Conservation (phyloP, 2,113 vertebrate species). For the Anolis carolinensis region DNA sequence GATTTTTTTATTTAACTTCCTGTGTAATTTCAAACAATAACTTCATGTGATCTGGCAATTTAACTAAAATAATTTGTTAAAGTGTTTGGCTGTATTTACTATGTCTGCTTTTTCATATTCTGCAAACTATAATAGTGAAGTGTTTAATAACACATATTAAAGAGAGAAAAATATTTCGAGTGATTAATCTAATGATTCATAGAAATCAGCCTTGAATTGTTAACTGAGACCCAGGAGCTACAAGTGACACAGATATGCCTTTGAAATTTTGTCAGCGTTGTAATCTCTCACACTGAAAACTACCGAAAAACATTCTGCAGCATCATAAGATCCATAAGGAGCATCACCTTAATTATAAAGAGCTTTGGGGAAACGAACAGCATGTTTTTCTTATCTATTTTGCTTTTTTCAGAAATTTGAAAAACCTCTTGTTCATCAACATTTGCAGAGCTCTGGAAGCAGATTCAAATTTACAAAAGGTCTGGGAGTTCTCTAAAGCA, state of each 20-base stretch:
- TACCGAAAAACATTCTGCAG: slow-evolving; percentile 57
- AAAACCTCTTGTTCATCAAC: slow-evolving; percentile 47
- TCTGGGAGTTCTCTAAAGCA: slow-evolving; percentile 32
- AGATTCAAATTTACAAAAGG: slow-evolving; percentile 51
- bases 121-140: slow-evolving; percentile 47
- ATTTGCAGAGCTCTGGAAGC: slow-evolving; percentile 37
- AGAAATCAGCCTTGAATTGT: slow-evolving; percentile 52
- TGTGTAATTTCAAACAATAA: neutral
- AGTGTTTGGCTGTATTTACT: neutral
- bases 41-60: neutral
- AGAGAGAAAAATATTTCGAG: neutral
- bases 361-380: slow-evolving; percentile 45
- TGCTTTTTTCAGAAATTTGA: neutral
- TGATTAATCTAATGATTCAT: slow-evolving; percentile 18
- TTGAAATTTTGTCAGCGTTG: slow-evolving; percentile 47
- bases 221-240: slow-evolving; percentile 56
- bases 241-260: slow-evolving; percentile 46
- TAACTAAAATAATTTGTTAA: neutral
- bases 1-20: neutral
- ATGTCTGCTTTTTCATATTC: slow-evolving; percentile 49
- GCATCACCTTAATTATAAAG: slow-evolving; percentile 56
- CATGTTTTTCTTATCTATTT: slow-evolving; percentile 46
- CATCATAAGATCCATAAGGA: slow-evolving; percentile 31
- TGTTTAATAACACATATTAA: slow-evolving; percentile 37
- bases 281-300: slow-evolving; percentile 40